These are phyloP conservation scores for Nothobranchius furzeri DNA, from an alignment of 2,113 vertebrate genomes.

Conservation along the genomic window DNA sequence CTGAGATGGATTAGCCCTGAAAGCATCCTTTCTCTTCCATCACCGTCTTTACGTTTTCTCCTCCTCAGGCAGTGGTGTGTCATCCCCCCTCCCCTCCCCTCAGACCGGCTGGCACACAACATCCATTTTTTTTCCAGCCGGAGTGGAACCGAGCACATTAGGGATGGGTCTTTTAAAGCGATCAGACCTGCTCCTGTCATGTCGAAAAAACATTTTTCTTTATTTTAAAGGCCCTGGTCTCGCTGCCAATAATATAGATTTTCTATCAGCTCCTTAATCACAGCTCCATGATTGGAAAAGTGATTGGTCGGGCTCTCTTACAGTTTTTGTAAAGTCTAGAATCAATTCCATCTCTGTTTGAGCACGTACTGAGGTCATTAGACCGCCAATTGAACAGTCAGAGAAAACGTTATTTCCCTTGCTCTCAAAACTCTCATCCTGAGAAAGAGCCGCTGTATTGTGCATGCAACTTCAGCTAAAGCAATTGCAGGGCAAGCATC, in stretches of 20 bases:
- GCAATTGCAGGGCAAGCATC: slow-evolving; percentile 22
- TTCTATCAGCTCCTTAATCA: slow-evolving; percentile 71
- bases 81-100: slow-evolving; percentile 18
- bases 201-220: slow-evolving; percentile 71
- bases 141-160: slow-evolving; percentile 71
- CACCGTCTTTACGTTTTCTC: slow-evolving; percentile 43
- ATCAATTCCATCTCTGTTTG: slow-evolving; percentile 50
- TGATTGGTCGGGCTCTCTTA: slow-evolving; percentile 50
- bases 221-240: slow-evolving; percentile 64
- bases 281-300: slow-evolving; percentile 61
- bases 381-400: slow-evolving; percentile 42
- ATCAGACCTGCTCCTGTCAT: slow-evolving; percentile 58
- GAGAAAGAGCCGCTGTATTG: slow-evolving; percentile 27
- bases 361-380: slow-evolving; percentile 41
- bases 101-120: slow-evolving; percentile 36
- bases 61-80: slow-evolving; percentile 44
- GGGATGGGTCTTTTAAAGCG: slow-evolving; percentile 72
- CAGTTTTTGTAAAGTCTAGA: slow-evolving; percentile 55
- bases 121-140: slow-evolving; percentile 57
- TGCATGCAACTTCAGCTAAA: slow-evolving; percentile 29
- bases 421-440: slow-evolving; percentile 5
- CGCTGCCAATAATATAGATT: slow-evolving; percentile 71
- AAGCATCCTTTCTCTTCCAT: slow-evolving; percentile 58
- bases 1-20: slow-evolving; percentile 61
- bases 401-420: slow-evolving; percentile 33